Base-by-base conservation (phyloP, 2,888 invertebrate species). In the Lagria hirta region DNA sequence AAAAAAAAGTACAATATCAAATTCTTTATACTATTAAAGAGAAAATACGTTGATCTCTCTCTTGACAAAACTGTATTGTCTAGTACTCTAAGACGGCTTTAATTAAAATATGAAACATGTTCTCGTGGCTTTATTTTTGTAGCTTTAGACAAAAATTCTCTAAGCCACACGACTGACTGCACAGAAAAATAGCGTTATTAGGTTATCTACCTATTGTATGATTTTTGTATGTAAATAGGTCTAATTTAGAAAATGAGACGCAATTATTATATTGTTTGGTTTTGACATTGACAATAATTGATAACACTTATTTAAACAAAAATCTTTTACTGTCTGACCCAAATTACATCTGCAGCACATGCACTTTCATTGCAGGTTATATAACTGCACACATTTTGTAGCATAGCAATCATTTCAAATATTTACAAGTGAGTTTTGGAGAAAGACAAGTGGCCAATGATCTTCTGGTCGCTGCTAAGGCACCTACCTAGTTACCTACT, bases 271-370 rank as follows among this genome's bases (percentile, higher is more conserved):
- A 51, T 52, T 47, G 48, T 45, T n/a, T 37, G 40, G 48, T 53
- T 53, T 51, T 55, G 51, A 48, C 55, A 55, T 51, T 53, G 48
- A 41, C 48, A 50, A n/a, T n/a, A n/a, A 48, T 37, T 45, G 48
- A 49, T 51, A 48, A 51, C 49, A 52, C 48, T 50, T 42, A 50
- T 49, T 54, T 42, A 24, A 48, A 45, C 50, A 43, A 49, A n/a
- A 52, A 48, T 41, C 43, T 43, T 17, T 36, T 41, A 15, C 18
- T 30, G 30, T 40, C 11, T 41, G 42, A 43, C 43, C 43, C 32
- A 43, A 43, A 43, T n/a, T n/a, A n/a, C n/a, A 42, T 28, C 34
- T 34, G 11, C 11, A 4, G 11, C 1, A 13, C 1, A 43, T 43
- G 42, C 42, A 43, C 29, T 35, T 29, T 22, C 42, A 23, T 35